phyloP scores from a whole-genome alignment of 1,140 invertebrate species.

The Ceratoteleas bidentatus region DNA sequence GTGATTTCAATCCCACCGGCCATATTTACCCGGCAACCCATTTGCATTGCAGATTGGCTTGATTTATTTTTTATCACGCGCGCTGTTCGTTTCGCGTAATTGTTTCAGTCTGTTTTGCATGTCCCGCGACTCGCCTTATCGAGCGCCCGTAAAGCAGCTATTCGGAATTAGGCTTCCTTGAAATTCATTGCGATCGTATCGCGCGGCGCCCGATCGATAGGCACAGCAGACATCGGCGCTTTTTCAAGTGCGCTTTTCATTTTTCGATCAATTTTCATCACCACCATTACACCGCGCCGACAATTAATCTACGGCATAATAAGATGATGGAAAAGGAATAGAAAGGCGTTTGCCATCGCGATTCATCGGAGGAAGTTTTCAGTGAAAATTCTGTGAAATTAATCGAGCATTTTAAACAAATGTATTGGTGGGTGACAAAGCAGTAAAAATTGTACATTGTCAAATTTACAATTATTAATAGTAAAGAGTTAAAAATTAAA shows the following conservation, averaged over 20 bases:
- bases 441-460: too few species aligned
- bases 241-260: neutral
- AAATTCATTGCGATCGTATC: slow-evolving; percentile 36
- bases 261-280: too few species aligned
- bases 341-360: too few species aligned
- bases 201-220: slow-evolving; percentile 31
- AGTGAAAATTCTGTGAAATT: too few species aligned
- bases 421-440: too few species aligned
- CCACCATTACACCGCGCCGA: too few species aligned
- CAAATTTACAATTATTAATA: too few species aligned
- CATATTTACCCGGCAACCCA: slow-evolving; percentile 25
- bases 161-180: slow-evolving; percentile 41
- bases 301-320: too few species aligned
- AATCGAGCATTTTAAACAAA: too few species aligned
- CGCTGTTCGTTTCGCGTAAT: slow-evolving; percentile 35
- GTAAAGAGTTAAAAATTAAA: too few species aligned
- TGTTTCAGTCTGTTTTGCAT: slow-evolving; percentile 38
- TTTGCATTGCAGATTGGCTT: slow-evolving; percentile 41
- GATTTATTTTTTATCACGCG: slow-evolving; percentile 48
- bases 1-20: slow-evolving; percentile 23
- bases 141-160: slow-evolving; percentile 36
- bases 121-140: slow-evolving; percentile 35
- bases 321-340: too few species aligned
- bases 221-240: slow-evolving; percentile 6
- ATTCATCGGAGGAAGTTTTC: too few species aligned